Percentiles rank a stretch among this genome's conserved stretches.
Conservation (phyloP, 2,888 invertebrate genomes). For the Acleris emargana region DNA sequence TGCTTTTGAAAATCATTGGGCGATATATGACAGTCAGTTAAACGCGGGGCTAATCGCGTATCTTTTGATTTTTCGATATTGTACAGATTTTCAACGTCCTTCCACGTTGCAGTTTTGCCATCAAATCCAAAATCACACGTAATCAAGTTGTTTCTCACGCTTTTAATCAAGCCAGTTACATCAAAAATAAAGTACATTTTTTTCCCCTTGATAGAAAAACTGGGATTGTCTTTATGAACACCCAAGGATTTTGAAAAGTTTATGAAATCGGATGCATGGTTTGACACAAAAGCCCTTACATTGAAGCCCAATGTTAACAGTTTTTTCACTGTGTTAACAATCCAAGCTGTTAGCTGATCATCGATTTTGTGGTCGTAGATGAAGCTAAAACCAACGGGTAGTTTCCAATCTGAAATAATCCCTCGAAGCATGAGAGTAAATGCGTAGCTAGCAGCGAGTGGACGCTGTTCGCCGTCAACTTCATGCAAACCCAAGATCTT, state of each 20-base stretch:
- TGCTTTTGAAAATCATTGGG: constrained; percentile 17
- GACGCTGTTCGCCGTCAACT: neutral
- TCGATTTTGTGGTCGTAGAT: neutral
- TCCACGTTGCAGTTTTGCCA: constrained; percentile 9
- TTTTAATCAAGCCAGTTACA: constrained; percentile 15
- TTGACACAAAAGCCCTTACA: constrained; percentile 16
- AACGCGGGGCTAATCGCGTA: constrained; percentile 1
- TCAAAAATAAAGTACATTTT: constrained; percentile 27
- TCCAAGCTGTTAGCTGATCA: constrained; percentile 6
- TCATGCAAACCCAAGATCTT: neutral
- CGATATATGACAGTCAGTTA: constrained; percentile 15
- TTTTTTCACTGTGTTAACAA: constrained; percentile 4
- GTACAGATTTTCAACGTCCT: constrained; percentile 8
- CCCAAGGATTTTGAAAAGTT: constrained; percentile 7
- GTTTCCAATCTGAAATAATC: neutral
- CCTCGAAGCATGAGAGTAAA: neutral
- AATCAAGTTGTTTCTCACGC: constrained; percentile 12
- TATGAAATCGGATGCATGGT: constrained; percentile 7
- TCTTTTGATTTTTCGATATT: constrained; percentile 13
- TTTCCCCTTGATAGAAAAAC: constrained; percentile 1
- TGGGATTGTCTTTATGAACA: constrained; percentile 9
- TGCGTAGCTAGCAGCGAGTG: neutral
- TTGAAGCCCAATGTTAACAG: constrained; percentile 1
- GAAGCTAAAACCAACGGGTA: neutral
- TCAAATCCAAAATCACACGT: constrained; percentile 11